These are phyloP conservation scores for Pelosia muscerda DNA, from an alignment of 2,888 invertebrate species.

Conservation along the genomic window DNA sequence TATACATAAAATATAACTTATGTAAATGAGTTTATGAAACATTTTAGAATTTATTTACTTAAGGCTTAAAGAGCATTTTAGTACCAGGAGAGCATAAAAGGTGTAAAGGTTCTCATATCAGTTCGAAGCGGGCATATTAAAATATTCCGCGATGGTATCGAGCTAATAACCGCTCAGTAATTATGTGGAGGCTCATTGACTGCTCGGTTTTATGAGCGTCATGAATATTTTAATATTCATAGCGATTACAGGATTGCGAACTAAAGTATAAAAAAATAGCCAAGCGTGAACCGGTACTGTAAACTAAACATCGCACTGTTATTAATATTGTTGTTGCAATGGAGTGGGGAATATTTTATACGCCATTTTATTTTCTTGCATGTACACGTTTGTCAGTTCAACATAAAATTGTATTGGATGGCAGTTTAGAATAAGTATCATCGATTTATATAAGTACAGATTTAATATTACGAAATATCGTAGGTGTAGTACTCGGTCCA, in stretches of 20 bases:
- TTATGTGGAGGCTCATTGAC: slow-evolving; percentile 66
- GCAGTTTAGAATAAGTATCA: neutral
- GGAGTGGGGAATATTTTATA: neutral
- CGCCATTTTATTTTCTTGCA: neutral
- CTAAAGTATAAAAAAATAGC: slow-evolving; percentile 42
- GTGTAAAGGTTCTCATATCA: slow-evolving; percentile 57
- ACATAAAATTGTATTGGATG: neutral
- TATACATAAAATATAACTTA: slow-evolving; percentile 58
- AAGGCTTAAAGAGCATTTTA: slow-evolving; percentile 59
- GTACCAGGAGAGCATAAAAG: slow-evolving; percentile 62
- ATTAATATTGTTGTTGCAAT: neutral
- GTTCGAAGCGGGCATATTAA: slow-evolving; percentile 57
- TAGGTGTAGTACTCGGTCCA: neutral
- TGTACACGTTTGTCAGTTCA: neutral
- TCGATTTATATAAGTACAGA: neutral
- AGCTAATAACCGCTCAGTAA: slow-evolving; percentile 69
- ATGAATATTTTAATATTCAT: slow-evolving; percentile 71
- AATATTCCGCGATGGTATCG: slow-evolving; percentile 66
- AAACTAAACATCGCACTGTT: neutral
- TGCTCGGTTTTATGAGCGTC: slow-evolving; percentile 62
- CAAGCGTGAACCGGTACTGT: neutral
- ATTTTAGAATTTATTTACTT: slow-evolving; percentile 60
- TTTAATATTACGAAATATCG: neutral
- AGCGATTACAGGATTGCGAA: slow-evolving; percentile 48
- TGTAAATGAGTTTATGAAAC: slow-evolving; percentile 47